These are phyloP conservation scores for Camptogramma bilineatum DNA, from an alignment of 2,888 invertebrate genomes.

Conservation along the genomic window DNA sequence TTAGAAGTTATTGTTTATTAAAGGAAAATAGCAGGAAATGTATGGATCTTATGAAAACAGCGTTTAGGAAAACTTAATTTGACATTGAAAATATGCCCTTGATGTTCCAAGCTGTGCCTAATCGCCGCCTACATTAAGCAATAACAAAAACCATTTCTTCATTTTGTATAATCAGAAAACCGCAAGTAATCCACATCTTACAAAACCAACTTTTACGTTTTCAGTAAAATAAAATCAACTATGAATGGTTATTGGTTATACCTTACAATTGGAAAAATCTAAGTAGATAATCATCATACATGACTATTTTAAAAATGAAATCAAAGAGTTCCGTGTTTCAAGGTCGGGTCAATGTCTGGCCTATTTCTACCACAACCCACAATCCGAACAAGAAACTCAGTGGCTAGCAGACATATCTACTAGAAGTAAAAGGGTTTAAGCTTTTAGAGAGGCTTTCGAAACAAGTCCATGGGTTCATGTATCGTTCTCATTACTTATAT, in stretches of 20 bases:
- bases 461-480: conserved; percentile 34
- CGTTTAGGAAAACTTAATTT: conserved; percentile 5
- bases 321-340: background rate
- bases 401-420: conserved; percentile 56
- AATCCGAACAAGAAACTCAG: conserved; percentile 48
- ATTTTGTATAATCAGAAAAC: conserved; percentile 11
- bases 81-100: conserved; percentile 6
- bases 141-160: conserved; percentile 9
- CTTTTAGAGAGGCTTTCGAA: conserved; percentile 34
- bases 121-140: conserved; percentile 18
- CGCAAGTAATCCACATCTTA: background rate
- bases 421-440: conserved; percentile 49
- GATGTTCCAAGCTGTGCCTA: conserved; percentile 30
- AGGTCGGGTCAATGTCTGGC: conserved; percentile 12
- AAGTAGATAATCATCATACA: background rate
- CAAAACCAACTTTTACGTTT: background rate
- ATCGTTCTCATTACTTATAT: conserved; percentile 23
- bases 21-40: background rate
- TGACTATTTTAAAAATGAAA: conserved; percentile 1
- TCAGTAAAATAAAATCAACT: background rate
- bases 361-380: conserved; percentile 41
- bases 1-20: too few relatives aligned
- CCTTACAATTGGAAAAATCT: background rate
- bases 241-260: too few relatives aligned
- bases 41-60: background rate